Percentiles rank a stretch among this genome's conserved stretches.
Conservation (phyloP, 2,888 invertebrate species). For the Lordiphosa fenestrarum region DNA sequence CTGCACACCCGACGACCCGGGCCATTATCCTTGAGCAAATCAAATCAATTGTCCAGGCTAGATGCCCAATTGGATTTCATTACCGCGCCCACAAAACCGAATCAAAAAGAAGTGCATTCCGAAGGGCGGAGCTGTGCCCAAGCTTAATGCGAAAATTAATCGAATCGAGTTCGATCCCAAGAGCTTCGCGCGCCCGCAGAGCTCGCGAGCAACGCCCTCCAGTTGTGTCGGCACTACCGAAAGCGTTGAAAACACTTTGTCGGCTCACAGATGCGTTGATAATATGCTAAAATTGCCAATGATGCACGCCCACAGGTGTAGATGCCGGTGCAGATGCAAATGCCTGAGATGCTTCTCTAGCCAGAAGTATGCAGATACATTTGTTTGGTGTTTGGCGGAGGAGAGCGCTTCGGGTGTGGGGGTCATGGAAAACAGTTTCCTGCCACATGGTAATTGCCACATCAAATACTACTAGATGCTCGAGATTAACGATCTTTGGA, state of each 20-base stretch:
- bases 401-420: constrained; percentile 2
- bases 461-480: constrained; percentile 40
- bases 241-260: constrained; percentile 79
- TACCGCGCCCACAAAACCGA: constrained; percentile 77
- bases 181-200: not conserved
- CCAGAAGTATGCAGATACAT: constrained; percentile 31
- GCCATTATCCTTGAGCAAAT: constrained; percentile 62
- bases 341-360: constrained; percentile 11
- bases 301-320: constrained; percentile 72
- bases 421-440: constrained; percentile 45
- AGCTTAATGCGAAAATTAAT: constrained; percentile 79
- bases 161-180: constrained; percentile 69
- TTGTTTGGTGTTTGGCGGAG: constrained; percentile 45
- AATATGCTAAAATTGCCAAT: constrained; percentile 73
- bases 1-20: constrained; percentile 4
- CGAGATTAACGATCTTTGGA: constrained; percentile 54
- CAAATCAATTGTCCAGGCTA: constrained; percentile 58
- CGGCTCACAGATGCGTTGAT: constrained; percentile 76
- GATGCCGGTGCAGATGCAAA: constrained; percentile 1
- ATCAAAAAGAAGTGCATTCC: constrained; percentile 34
- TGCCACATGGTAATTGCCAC: constrained; percentile 61
- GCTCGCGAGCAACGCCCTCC: constrained; percentile 63
- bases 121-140: constrained; percentile 72
- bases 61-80: constrained; percentile 80
- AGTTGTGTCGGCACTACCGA: constrained; percentile 50